Percentiles rank a stretch among this genome's conserved stretches.
These are phyloP conservation scores for Eurystomus glaucurus DNA, from an alignment of 2,797 vertebrate species.

Conservation along the genomic window DNA sequence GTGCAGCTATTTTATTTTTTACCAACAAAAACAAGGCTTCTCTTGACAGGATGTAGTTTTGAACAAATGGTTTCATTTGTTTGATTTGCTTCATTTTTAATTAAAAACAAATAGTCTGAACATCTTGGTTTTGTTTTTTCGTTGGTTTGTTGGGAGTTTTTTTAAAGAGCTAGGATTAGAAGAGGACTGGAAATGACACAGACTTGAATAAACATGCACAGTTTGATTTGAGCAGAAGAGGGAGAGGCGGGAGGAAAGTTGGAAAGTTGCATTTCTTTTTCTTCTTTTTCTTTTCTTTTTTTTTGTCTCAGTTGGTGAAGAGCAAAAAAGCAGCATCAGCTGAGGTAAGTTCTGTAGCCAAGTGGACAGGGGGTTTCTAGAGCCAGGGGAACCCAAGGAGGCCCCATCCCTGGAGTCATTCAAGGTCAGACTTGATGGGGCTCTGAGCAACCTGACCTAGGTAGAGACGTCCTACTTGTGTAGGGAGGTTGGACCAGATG, in stretches of 20 bases:
- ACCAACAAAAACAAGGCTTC: accelerated
- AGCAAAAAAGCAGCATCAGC: too few relatives aligned
- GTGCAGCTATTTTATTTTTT: not conserved
- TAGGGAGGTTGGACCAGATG: too few relatives aligned
- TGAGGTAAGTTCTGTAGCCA: too few relatives aligned
- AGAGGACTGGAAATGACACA: not conserved
- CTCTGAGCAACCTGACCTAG: too few relatives aligned
- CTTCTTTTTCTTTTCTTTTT: not conserved
- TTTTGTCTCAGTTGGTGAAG: too few relatives aligned
- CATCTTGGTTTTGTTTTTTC: not conserved
- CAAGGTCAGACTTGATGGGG: too few relatives aligned
- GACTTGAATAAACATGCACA: not conserved
- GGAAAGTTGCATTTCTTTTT: accelerated
- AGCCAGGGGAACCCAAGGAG: too few relatives aligned
- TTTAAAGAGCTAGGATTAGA: not conserved
- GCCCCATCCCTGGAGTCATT: too few relatives aligned
- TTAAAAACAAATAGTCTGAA: not conserved
- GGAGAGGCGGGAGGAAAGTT: not conserved
- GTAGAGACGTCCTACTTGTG: too few relatives aligned
- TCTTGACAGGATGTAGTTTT: not conserved
- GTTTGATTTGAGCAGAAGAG: not conserved
- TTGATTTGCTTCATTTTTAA: not conserved
- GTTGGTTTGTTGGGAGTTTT: accelerated
- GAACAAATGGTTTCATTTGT: accelerated
- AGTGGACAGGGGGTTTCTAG: too few relatives aligned